Conservation (phyloP, 2,888 invertebrate species). For the Andrena fulva region DNA sequence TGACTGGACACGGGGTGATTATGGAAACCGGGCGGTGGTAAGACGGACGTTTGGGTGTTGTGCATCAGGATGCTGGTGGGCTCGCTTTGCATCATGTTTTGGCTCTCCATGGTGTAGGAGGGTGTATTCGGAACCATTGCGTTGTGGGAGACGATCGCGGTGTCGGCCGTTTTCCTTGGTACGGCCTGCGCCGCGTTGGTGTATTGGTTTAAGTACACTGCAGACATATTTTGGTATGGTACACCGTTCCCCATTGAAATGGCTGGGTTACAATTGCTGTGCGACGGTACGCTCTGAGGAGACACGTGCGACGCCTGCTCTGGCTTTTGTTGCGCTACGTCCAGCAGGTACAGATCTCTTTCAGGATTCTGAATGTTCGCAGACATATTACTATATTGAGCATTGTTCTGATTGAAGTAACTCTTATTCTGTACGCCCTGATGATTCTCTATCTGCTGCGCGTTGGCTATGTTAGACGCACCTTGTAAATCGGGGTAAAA, state of each 20-base stretch:
- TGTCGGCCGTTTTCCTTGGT: conserved; percentile 35
- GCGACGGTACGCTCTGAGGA: conserved; percentile 7
- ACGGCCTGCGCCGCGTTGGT: conserved; percentile 30
- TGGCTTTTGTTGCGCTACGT: conserved; percentile 33
- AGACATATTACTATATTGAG: conserved; percentile 27
- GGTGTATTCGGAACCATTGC: conserved; percentile 28
- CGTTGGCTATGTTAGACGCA: conserved; percentile 4
- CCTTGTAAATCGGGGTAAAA: conserved; percentile 36
- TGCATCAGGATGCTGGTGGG: conserved; percentile 45
- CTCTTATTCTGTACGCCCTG: conserved; percentile 39
- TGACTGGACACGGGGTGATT: conserved; percentile 35
- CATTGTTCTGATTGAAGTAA: conserved; percentile 40
- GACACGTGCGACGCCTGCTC: conserved; percentile 37
- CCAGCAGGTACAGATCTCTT: conserved; percentile 29
- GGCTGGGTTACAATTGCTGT: conserved; percentile 11
- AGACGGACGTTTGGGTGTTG: conserved; percentile 36
- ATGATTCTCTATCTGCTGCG: conserved; percentile 31
- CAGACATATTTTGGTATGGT: conserved; percentile 36
- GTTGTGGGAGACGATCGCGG: conserved; percentile 32
- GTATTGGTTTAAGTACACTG: conserved; percentile 50
- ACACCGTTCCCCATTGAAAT: conserved; percentile 28
- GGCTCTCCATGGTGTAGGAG: conserved; percentile 35
- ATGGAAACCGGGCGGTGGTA: conserved; percentile 49
- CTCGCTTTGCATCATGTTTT: conserved; percentile 50
- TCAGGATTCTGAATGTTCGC: conserved; percentile 28